Conservation (phyloP, 1,140 invertebrate species). For the Apis laboriosa region DNA sequence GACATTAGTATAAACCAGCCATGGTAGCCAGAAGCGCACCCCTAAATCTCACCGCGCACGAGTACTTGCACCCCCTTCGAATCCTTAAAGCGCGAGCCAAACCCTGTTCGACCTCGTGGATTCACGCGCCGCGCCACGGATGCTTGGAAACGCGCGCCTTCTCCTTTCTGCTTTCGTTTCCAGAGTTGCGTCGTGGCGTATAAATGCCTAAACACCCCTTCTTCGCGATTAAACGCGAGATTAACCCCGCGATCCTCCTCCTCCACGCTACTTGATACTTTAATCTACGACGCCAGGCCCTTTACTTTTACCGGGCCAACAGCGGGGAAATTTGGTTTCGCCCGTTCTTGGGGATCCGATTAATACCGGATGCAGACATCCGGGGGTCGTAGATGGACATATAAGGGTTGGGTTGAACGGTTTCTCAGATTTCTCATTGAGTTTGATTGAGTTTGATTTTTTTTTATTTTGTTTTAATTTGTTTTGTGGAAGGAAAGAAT, state of each 20-base stretch:
- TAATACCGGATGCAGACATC: neutral
- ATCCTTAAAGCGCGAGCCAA: neutral
- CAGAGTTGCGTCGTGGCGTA: slow-evolving; percentile 43
- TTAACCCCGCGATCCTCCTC: slow-evolving; percentile 36
- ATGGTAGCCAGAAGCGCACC: slow-evolving; percentile 20
- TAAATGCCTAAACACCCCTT: slow-evolving; percentile 13
- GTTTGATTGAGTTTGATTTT: too few relatives aligned
- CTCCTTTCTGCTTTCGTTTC: slow-evolving; percentile 20
- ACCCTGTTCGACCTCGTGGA: neutral
- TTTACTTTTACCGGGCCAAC: slow-evolving; percentile 26
- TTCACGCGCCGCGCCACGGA: neutral
- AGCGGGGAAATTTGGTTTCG: neutral
- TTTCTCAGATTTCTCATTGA: too few relatives aligned
- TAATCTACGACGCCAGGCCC: slow-evolving; percentile 41
- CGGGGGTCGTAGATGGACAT: too few relatives aligned
- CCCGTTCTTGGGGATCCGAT: slow-evolving; percentile 19
- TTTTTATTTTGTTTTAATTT: too few relatives aligned
- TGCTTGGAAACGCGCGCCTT: too few relatives aligned
- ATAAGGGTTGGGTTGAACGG: neutral
- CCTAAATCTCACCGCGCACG: slow-evolving; percentile 46
- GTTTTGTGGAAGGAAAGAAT: too few relatives aligned
- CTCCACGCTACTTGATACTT: slow-evolving; percentile 48
- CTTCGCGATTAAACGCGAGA: slow-evolving; percentile 55
- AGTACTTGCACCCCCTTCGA: slow-evolving; percentile 4
- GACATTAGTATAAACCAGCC: slow-evolving; percentile 59